Conservation (phyloP, 2,113 vertebrate genomes). For the Sula dactylatra region DNA sequence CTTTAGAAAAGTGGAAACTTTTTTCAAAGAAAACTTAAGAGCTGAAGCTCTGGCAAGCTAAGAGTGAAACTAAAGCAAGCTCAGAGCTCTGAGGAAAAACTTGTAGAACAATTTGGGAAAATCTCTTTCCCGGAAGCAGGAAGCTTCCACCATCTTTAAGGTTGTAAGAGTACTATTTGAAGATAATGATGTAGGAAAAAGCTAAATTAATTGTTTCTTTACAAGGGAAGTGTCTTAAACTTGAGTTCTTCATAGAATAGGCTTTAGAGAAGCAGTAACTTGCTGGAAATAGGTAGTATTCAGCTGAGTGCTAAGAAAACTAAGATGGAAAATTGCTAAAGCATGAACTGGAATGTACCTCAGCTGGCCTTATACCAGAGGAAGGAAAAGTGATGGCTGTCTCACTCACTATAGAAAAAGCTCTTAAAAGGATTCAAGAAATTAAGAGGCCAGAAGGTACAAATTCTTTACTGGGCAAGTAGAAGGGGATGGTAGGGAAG, state of each 20-base stretch:
- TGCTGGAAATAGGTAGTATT: not conserved
- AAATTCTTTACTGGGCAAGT: not conserved
- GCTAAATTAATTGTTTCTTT: not conserved
- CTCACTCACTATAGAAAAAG: not conserved
- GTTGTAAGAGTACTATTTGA: not conserved
- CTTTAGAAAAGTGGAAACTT: not conserved
- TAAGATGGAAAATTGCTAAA: not conserved
- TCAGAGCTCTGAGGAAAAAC: not conserved
- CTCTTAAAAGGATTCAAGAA: not conserved
- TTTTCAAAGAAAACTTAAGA: not conserved
- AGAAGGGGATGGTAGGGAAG: not conserved
- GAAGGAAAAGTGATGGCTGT: not conserved
- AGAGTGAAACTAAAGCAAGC: not conserved
- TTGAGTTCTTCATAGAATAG: not conserved
- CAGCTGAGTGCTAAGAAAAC: not conserved
- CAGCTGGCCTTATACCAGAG: not conserved
- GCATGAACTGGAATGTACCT: not conserved
- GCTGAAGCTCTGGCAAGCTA: not conserved
- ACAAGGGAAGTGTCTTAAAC: not conserved
- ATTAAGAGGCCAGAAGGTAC: not conserved
- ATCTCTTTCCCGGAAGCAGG: not conserved
- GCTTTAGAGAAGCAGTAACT: not conserved
- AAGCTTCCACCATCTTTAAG: not conserved
- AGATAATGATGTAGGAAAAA: not conserved
- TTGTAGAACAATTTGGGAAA: not conserved